Evolutionary conservation across 1,140 invertebrate genomes (phyloP).

Genomic region (Drosophila azteca): DNA sequence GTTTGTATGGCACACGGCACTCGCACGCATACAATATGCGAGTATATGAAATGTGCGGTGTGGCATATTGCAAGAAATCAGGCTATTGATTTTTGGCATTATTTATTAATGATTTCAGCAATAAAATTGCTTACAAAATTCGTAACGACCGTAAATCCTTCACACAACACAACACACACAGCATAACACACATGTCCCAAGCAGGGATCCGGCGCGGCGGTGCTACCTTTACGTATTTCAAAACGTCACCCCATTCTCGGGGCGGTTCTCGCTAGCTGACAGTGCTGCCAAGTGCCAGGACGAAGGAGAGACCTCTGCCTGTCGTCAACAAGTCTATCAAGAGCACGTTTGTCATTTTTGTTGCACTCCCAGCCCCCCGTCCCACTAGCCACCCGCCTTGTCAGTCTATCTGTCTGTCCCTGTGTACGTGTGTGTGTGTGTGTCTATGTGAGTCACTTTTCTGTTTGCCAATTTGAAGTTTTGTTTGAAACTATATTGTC

Average conservation of each 20-base stretch:
- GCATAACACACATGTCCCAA: constrained; percentile 1
- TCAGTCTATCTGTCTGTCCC: constrained; percentile 19
- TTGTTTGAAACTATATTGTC: constrained; percentile 62
- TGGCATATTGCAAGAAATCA: constrained; percentile 56
- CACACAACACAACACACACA: constrained; percentile 23
- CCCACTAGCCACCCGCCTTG: not conserved
- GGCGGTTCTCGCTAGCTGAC: constrained; percentile 58
- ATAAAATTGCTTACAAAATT: constrained; percentile 61
- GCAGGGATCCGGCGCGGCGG: not conserved
- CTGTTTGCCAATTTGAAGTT: constrained; percentile 67
- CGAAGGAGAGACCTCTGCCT: constrained; percentile 30
- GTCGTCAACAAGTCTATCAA: constrained; percentile 82
- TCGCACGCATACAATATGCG: constrained; percentile 26
- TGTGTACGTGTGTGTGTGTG: constrained; percentile 16
- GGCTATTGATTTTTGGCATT: constrained; percentile 74
- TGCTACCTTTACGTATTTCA: constrained; percentile 3
- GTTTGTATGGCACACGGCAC: not conserved
- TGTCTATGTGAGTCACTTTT: constrained; percentile 35
- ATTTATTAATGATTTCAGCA: constrained; percentile 62
- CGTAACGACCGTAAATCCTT: constrained; percentile 30
- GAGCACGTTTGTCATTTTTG: constrained; percentile 81
- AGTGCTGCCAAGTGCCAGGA: constrained; percentile 77
- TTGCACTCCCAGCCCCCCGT: constrained; percentile 47
- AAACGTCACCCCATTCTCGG: constrained; percentile 26
- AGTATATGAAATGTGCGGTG: constrained; percentile 52